Percentiles rank a stretch among this genome's conserved stretches.
Conservation (phyloP, 2,797 vertebrate genomes). For the Lindbergichthys nudifrons region DNA sequence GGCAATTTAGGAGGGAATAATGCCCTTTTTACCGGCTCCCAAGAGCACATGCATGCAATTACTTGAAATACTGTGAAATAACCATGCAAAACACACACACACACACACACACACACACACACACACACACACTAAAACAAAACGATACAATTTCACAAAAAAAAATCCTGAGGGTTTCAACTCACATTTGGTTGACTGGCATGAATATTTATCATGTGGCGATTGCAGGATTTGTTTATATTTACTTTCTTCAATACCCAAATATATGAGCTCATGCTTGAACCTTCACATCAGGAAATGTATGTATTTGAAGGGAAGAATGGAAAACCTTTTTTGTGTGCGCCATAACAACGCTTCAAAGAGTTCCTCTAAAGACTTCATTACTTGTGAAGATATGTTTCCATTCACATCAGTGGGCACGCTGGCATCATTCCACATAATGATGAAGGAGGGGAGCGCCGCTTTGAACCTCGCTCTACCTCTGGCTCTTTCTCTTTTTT, state of each 20-base stretch:
- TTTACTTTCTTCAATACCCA: constrained; percentile 7
- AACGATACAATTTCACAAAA: constrained; percentile 40
- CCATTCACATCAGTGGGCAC: constrained; percentile 27
- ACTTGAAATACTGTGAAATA: constrained; percentile 65
- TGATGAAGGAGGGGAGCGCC: constrained; percentile 65
- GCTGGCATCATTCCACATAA: constrained; percentile 41
- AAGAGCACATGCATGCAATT: constrained; percentile 53
- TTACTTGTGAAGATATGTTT: constrained; percentile 14
- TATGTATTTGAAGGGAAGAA: background rate
- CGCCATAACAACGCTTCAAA: background rate
- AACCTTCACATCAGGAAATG: constrained; percentile 1
- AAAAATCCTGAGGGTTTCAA: constrained; percentile 28
- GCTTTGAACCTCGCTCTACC: constrained; percentile 73
- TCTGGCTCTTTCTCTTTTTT: constrained; percentile 58
- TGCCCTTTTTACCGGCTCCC: constrained; percentile 49
- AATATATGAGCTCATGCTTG: constrained; percentile 3
- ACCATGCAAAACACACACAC: constrained; percentile 41
- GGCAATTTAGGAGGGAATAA: constrained; percentile 12
- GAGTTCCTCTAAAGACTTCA: constrained; percentile 17
- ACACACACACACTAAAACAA: constrained; percentile 1
- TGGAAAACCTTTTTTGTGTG: background rate
- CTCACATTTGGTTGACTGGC: constrained; percentile 41
- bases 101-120: constrained; percentile 13
- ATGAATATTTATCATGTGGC: constrained; percentile 49
- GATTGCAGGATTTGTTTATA: constrained; percentile 12